These are phyloP conservation scores for Chaunax sp. DNA, from an alignment of 2,797 vertebrate genomes.

Conservation along the genomic window DNA sequence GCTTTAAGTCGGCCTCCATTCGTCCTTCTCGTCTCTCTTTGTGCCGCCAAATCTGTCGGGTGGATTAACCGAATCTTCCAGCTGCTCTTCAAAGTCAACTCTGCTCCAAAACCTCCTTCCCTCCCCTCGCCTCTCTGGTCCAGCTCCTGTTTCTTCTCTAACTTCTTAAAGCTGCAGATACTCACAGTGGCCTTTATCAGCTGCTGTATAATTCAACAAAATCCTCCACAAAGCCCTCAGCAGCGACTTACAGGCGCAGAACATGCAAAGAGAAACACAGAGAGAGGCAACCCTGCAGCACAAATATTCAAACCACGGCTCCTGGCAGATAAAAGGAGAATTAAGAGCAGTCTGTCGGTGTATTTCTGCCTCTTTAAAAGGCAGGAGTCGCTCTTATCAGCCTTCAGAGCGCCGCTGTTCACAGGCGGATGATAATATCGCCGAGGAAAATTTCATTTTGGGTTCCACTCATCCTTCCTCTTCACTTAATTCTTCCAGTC, in stretches of 20 bases:
- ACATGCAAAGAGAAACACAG: slow-evolving; percentile 31
- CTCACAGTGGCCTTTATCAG: slow-evolving; percentile 68
- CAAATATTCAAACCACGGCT: slow-evolving; percentile 29
- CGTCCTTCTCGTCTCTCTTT: slow-evolving; percentile 62
- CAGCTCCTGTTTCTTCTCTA: slow-evolving; percentile 61
- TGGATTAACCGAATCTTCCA: slow-evolving; percentile 75
- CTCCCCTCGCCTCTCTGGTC: slow-evolving; percentile 19
- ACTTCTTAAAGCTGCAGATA: slow-evolving; percentile 70
- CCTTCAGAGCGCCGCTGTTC: not conserved
- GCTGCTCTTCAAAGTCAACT: slow-evolving; percentile 71
- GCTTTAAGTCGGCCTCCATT: slow-evolving; percentile 57
- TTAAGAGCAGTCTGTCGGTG: slow-evolving; percentile 1
- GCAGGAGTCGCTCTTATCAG: slow-evolving; percentile 27
- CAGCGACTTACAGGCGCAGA: slow-evolving; percentile 42
- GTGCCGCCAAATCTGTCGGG: slow-evolving; percentile 73
- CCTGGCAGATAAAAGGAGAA: slow-evolving; percentile 31
- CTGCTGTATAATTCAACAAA: slow-evolving; percentile 73
- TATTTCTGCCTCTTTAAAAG: slow-evolving; percentile 27
- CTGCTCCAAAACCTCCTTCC: slow-evolving; percentile 1
- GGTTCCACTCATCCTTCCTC: slow-evolving; percentile 41
- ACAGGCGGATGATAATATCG: slow-evolving; percentile 31
- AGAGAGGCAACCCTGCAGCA: not conserved
- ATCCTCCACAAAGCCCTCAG: slow-evolving; percentile 67
- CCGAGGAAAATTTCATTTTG: slow-evolving; percentile 22
- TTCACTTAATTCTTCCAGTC: slow-evolving; percentile 21